Base-by-base conservation (phyloP, 1,140 invertebrate genomes). In the Drosophila willistoni region DNA sequence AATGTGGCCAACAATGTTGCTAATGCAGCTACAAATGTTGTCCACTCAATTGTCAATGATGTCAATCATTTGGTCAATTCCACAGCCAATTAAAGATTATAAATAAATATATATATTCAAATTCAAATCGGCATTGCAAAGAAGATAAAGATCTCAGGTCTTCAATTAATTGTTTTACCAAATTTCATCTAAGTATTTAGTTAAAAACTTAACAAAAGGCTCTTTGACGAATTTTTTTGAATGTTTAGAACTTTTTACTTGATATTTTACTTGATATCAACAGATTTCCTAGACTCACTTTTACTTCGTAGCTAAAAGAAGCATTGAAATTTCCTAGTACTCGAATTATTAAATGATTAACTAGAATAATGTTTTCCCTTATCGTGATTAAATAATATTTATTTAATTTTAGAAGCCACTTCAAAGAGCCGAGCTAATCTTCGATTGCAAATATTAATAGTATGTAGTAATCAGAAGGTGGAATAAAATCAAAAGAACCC, bases 1-100 rank as follows among this genome's bases (percentile, higher is more conserved):
- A 67, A 64, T 29, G 41, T 79, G 1, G 71, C 66, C 22, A 60
- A 51, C 10, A 47, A 65, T 34, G 42, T 67, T 33, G 72, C 56
- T 5, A 60, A 71, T 12, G 62, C 59, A 17, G 71, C 75, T 19
- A 22, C 57, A 34, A 65, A 59, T 17, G 51, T 73, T n/a, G 61
- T 59, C 9, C 44, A 22, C 12, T 70, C 51, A 51, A 68, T 14
- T 14, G 57, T 56, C 1, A 39, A n/a, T 33, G 59, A 59, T 36
- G 68, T 61, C 12, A 47, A 17, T 2, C 36, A 54, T 17, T 47
- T 67, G 13, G 72, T 42, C 2, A 54, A 51, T 6, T 19, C 17
- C 12, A 64, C 47, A 9, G 55, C 42, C 10, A 68, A 17, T 41
- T 17, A 22, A 51, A 51, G 17, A 9, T 22, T 51, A 51, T 12